Base-by-base conservation (phyloP, 1,140 invertebrate species). In the Brachionus koreanus region DNA sequence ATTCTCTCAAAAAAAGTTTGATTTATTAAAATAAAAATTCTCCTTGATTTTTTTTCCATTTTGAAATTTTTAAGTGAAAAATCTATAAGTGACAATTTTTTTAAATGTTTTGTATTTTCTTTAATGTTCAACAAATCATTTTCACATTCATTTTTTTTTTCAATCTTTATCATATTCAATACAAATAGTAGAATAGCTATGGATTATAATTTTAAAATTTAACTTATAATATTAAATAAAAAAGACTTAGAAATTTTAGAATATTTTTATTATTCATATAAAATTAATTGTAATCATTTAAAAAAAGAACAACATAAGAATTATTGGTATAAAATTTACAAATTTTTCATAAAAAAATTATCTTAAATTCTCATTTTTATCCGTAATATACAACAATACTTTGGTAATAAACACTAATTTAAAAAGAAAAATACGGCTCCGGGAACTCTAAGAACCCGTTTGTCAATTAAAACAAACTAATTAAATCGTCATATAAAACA, bases 401-500 rank as follows among this genome's bases (percentile, higher is more conserved):
- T 69, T 69, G 65, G 65, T 69, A 69, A 69, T 39, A 69, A 69
- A 69, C 16, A 69, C 16, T 9, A 37, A 39, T 39, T 69, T 19
- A 69, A 69, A 69, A 69, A n/a, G n/a, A 69, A 37, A 19, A 39
- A 16, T 29, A 29, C 63, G 33, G 25, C 29, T 65, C 33, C n/a
- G 25, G 63, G 33, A 65, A 4, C 63, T 7, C 37, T 39, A 13
- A 39, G 10, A 69, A 39, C 35, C 37, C 35, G 10, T 16, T 39
- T 39, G 19, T 65, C 33, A 29, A 35, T 65, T 25, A 65, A 65
- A 65, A 69, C 37, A 69, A 69, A 39, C 35, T 69, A 19, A 69
- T 69, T 16, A 69, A 39, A 69, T 69, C 65, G 37, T 69, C 65
- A 39, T 69, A 69, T 69, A 69, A 69, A 69, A 69, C 65, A 69